phyloP scores from a whole-genome alignment of 2,797 vertebrate genomes.

The Salmo trutta region DNA sequence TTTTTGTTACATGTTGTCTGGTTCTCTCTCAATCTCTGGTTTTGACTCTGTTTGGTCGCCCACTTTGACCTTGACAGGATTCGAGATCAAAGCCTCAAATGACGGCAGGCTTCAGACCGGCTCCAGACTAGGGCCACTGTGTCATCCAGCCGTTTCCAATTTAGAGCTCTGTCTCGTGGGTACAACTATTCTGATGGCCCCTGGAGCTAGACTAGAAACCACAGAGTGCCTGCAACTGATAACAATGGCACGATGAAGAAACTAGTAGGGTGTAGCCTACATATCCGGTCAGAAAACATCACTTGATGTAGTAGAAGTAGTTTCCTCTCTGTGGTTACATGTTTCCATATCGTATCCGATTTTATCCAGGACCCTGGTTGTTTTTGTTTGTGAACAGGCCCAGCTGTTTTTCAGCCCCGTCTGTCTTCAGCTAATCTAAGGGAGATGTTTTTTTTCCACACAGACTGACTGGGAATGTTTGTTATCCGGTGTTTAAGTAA shows the following conservation, averaged over 20 bases:
- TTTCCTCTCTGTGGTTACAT: too few species aligned
- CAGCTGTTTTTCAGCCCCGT: conserved; percentile 57
- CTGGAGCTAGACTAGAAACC: conserved; percentile 8
- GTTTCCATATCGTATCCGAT: too few species aligned
- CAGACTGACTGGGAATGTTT: too few species aligned
- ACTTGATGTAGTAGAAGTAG: too few species aligned
- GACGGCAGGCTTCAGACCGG: conserved; percentile 33
- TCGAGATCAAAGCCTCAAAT: conserved; percentile 27
- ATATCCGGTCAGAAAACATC: too few species aligned
- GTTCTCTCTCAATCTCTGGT: background rate
- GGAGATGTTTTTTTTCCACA: background rate
- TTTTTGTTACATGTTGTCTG: background rate
- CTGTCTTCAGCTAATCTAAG: conserved; percentile 39
- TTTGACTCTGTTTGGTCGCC: conserved; percentile 13
- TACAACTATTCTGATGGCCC: conserved; percentile 18
- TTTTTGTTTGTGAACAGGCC: conserved; percentile 47
- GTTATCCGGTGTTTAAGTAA: too few species aligned
- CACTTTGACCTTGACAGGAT: too few species aligned
- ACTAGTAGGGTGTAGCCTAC: background rate
- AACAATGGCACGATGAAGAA: conserved; percentile 15
- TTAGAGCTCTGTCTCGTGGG: conserved; percentile 33
- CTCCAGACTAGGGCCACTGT: conserved; percentile 22
- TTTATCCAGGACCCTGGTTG: too few species aligned
- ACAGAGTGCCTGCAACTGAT: too few species aligned
- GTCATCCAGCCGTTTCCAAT: conserved; percentile 32